These are phyloP conservation scores for Biston stratarius DNA, from an alignment of 2,888 invertebrate species.

Conservation along the genomic window DNA sequence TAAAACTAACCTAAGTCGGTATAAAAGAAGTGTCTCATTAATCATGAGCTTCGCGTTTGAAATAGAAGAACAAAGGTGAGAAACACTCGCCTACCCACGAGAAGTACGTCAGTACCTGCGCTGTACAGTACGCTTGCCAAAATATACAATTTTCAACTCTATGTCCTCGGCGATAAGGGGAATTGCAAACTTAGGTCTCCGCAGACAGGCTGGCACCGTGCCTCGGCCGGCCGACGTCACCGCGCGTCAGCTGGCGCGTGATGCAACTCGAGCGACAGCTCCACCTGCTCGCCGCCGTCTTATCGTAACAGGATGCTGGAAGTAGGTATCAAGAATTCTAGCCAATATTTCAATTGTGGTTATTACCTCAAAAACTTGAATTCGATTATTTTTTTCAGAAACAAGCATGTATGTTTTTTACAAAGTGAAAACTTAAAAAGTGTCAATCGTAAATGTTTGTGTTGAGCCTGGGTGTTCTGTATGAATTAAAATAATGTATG, in stretches of 20 bases:
- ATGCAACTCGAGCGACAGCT: constrained; percentile 1
- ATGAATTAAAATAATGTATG: no score
- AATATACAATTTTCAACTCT: constrained; percentile 4
- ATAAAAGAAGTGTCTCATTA: not conserved
- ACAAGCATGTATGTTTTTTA: no score
- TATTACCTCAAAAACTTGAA: not conserved
- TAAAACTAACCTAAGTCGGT: no score
- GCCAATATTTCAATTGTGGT: not conserved
- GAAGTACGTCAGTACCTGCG: not conserved
- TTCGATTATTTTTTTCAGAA: not conserved
- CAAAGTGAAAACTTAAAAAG: no score
- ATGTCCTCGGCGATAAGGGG: constrained; percentile 12
- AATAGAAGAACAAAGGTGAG: constrained; percentile 11
- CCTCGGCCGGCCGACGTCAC: constrained; percentile 19
- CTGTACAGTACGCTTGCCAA: not conserved
- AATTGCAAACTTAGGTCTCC: not conserved
- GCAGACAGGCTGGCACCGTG: constrained; percentile 29
- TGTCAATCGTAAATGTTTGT: no score
- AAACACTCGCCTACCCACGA: not conserved
- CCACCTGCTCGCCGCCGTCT: not conserved
- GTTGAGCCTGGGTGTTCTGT: no score
- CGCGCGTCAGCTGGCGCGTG: constrained; percentile 13
- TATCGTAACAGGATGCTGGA: constrained; percentile 13
- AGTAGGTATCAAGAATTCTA: not conserved
- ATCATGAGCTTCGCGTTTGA: constrained; percentile 7